phyloP scores from a whole-genome alignment of 2,113 vertebrate genomes.

The Triplophysa tibetana region DNA sequence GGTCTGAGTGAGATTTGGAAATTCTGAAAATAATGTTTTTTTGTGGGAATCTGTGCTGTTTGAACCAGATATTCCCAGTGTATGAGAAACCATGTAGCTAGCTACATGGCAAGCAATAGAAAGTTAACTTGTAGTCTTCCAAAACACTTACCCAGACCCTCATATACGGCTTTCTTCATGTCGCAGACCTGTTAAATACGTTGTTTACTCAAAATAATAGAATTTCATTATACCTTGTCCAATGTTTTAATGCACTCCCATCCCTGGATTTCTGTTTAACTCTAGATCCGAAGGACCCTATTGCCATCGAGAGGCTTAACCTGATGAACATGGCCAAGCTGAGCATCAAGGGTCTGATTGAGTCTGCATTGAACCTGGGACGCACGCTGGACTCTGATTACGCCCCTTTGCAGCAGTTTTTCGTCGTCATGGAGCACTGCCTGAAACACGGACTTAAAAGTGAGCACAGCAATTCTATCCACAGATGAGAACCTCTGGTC shows the following conservation, averaged over 20 bases:
- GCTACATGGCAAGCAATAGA: background rate
- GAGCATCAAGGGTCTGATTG: constrained; percentile 97
- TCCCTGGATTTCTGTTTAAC: constrained; percentile 5
- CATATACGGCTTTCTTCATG: background rate
- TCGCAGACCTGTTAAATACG: background rate
- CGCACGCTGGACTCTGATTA: constrained; percentile 97
- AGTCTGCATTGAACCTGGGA: constrained; percentile 93
- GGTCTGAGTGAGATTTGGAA: background rate
- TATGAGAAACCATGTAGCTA: background rate
- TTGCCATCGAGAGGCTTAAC: constrained; percentile 97
- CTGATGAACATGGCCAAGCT: constrained; percentile 99
- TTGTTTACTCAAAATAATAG: background rate
- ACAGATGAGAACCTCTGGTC: background rate
- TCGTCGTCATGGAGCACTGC: constrained; percentile 98
- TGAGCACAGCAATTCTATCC: constrained; percentile 57
- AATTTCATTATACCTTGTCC: background rate
- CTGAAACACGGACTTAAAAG: constrained; percentile 97
- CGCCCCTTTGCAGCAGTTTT: constrained; percentile 96
- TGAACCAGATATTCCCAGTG: background rate
- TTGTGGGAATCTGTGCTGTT: background rate
- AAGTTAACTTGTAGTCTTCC: background rate
- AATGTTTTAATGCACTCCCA: background rate
- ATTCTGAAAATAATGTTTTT: background rate
- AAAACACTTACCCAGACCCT: background rate
- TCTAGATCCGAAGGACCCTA: constrained; percentile 95